A percentile compares a stretch with the other conserved stretches of the same genome.
Evolutionary conservation across 2,888 invertebrate genomes (phyloP).

Genomic region (Drosophila limbata): DNA sequence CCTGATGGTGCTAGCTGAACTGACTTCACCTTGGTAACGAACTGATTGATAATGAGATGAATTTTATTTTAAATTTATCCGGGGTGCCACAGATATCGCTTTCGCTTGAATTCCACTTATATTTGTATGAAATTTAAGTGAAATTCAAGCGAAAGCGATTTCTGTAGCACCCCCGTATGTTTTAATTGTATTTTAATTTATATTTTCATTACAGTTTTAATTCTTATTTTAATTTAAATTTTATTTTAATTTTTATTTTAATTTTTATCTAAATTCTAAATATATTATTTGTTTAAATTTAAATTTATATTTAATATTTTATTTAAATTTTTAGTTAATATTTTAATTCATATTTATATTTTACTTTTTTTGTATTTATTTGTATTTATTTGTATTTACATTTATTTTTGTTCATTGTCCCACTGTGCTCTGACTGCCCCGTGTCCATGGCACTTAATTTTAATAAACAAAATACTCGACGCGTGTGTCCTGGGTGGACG

Average conservation of each 20-base stretch:
- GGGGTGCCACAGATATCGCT: no score
- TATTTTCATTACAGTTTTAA: no score
- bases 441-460: slow-evolving; percentile 71
- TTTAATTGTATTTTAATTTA: no score
- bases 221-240: no score
- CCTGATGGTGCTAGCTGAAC: slow-evolving; percentile 58
- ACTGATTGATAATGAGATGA: not conserved
- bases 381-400: not conserved
- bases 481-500: slow-evolving; percentile 50
- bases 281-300: not conserved
- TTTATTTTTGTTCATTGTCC: not conserved
- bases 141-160: no score
- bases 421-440: slow-evolving; percentile 32
- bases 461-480: slow-evolving; percentile 75
- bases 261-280: not conserved
- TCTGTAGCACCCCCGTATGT: no score
- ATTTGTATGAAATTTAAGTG: no score
- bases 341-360: not conserved
- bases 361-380: not conserved
- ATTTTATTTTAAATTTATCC: not conserved
- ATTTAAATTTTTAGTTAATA: no score
- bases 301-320: not conserved
- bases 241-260: no score
- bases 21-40: slow-evolving; percentile 48
- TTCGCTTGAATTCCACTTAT: no score